Evolutionary conservation across 2,113 vertebrate genomes (phyloP), one percentile per base, ranked within the genome.

Genomic region (Epinephelus lanceolatus): DNA sequence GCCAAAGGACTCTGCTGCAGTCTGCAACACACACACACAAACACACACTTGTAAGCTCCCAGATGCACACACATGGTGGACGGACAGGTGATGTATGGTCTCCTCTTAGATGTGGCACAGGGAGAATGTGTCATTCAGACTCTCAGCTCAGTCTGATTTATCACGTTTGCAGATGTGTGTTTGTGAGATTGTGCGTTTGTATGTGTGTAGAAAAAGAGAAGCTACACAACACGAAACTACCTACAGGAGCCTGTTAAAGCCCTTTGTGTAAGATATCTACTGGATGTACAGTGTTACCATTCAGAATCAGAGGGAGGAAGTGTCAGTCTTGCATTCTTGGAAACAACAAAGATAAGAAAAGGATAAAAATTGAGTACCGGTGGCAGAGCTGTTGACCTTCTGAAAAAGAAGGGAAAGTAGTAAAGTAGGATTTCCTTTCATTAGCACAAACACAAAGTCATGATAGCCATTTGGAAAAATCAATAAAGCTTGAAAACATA

Each of bases 401-500:
- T 68, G 33, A 52, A 47, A 59, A 62, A 33, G 51, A 55, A 19
- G 30, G 60, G 55, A 47, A 62, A 8, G 2, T 33, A 72, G 59
- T 4, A n/a, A 78, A 89, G 84, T 63, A 33, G 52, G 66, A 78
- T 83, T 71, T 83, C 73, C 62, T 85, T 86, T 92, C 76, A 89
- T 90, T 88, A 81, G 59, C 52, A 52, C 70, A 76, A 77, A 79
- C 80, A 81, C 65, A 80, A 85, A 89, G 79, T 71, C 55, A 84
- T 82, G 77, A 86, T 59, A 53, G 81, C 71, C 68, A 83, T 85
- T 86, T 80, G 67, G 52, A 67, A 75, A 84, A 87, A 86, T 93
- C 92, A 65, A 89, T 91, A 65, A 63, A 49, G 78, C 76, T 84
- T 80, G 83, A 90, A 86, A 90, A 88, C 72, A 76, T 78, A 63